phyloP scores from a whole-genome alignment of 2,797 vertebrate species.

The Morelia viridis region DNA sequence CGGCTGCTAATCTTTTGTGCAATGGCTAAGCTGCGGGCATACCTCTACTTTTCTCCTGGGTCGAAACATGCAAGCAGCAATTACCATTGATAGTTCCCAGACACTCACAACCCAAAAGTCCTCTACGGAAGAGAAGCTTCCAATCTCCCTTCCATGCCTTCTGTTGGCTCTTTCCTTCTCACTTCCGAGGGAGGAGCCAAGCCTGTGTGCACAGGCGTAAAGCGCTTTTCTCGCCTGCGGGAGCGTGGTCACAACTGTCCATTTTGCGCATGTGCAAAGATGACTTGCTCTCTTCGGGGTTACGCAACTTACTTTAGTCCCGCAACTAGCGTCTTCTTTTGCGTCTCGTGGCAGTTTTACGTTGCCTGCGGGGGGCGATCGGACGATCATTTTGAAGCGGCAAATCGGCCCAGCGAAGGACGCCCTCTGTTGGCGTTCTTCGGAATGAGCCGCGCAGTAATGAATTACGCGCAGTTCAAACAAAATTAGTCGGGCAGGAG shows the following conservation, averaged over 20 bases:
- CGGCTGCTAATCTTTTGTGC: background rate
- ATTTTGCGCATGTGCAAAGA: background rate
- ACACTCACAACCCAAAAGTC: background rate
- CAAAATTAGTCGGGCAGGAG: background rate
- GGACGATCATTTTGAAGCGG: background rate
- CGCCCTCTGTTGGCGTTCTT: background rate
- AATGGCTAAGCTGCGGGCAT: too few relatives aligned
- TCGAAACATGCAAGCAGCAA: background rate
- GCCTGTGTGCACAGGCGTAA: background rate
- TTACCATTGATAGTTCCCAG: background rate
- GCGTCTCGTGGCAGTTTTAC: background rate
- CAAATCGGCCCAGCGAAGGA: background rate
- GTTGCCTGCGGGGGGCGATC: background rate
- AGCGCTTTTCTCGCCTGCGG: background rate
- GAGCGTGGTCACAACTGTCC: fast-evolving
- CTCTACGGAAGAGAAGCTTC: background rate
- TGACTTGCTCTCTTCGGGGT: background rate
- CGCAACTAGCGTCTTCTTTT: background rate
- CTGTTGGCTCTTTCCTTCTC: background rate
- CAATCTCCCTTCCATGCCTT: background rate
- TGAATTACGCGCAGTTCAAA: background rate
- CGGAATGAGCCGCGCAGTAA: background rate
- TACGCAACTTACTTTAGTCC: background rate
- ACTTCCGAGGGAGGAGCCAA: background rate
- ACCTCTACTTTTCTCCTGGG: background rate